Conservation (phyloP, 2,797 vertebrate genomes). For the Lophura swinhoii region DNA sequence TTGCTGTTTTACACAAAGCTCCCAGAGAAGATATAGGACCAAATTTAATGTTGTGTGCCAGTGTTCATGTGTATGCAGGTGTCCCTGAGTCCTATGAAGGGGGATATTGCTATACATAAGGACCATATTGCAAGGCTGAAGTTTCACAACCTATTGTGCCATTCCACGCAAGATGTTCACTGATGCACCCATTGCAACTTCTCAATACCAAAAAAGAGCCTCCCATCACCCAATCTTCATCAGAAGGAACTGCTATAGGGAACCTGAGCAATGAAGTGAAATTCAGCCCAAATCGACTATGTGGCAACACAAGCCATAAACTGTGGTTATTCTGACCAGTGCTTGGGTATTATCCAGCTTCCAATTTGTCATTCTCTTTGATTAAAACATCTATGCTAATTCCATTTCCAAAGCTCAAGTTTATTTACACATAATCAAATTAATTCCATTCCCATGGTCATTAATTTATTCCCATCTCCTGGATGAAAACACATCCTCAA, state of each 20-base stretch:
- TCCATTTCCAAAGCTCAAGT: slow-evolving; percentile 64
- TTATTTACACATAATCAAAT: slow-evolving; percentile 82
- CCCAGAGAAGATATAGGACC: background rate
- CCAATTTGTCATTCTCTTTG: slow-evolving; percentile 78
- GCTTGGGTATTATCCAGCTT: slow-evolving; percentile 73
- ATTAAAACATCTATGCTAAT: slow-evolving; percentile 76
- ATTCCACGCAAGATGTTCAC: background rate
- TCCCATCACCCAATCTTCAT: slow-evolving; percentile 71
- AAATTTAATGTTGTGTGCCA: background rate
- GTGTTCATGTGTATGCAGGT: background rate
- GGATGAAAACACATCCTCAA: slow-evolving; percentile 57
- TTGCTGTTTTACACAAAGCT: background rate
- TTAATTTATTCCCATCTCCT: slow-evolving; percentile 79
- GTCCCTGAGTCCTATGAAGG: background rate
- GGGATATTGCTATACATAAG: background rate
- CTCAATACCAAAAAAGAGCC: background rate
- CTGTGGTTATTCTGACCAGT: slow-evolving; percentile 75
- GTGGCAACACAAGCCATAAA: slow-evolving; percentile 87
- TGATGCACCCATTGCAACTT: background rate
- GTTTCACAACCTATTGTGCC: background rate
- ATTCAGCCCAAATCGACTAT: slow-evolving; percentile 90
- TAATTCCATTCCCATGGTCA: slow-evolving; percentile 83
- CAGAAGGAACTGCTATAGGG: slow-evolving; percentile 65
- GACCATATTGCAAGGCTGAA: background rate
- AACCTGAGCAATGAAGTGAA: slow-evolving; percentile 71